phyloP scores from a whole-genome alignment of 2,797 vertebrate species.

The Myotis daubentonii region DNA sequence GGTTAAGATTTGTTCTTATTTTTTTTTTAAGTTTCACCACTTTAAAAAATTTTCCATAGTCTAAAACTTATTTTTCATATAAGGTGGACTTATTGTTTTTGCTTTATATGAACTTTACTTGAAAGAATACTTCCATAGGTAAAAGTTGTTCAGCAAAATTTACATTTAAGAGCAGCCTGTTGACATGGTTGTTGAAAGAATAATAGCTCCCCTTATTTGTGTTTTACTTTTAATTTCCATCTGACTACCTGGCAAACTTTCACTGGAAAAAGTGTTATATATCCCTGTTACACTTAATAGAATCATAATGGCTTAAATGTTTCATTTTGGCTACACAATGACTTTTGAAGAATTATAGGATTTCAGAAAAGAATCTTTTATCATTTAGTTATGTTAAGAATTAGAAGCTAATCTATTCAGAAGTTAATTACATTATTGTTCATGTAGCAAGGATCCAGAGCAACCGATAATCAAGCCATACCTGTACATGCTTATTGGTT shows the following conservation, averaged over 20 bases:
- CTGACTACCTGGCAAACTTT: conserved; percentile 75
- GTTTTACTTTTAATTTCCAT: conserved; percentile 79
- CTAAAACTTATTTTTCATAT: conserved; percentile 11
- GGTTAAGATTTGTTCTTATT: background rate
- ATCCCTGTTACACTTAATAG: conserved; percentile 78
- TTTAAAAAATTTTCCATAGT: background rate
- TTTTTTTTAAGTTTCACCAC: background rate
- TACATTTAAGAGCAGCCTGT: conserved; percentile 67
- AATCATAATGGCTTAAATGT: conserved; percentile 78
- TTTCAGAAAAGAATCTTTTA: conserved; percentile 79
- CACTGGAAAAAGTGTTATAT: conserved; percentile 61
- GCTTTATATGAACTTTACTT: conserved; percentile 20
- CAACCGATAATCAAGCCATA: background rate
- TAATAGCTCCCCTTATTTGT: conserved; percentile 74
- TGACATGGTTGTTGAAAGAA: conserved; percentile 66
- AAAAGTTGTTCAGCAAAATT: conserved; percentile 55
- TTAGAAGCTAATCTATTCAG: conserved; percentile 63
- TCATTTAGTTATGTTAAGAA: conserved; percentile 59
- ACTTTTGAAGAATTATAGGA: conserved; percentile 76
- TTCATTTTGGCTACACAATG: conserved; percentile 74
- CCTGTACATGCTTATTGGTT: background rate
- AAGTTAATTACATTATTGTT: conserved; percentile 62
- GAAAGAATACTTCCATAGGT: conserved; percentile 20
- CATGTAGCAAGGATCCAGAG: conserved; percentile 4
- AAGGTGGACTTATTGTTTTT: background rate